These are phyloP conservation scores for Zaprionus vittiger DNA, from an alignment of 1,140 invertebrate species.

Conservation along the genomic window DNA sequence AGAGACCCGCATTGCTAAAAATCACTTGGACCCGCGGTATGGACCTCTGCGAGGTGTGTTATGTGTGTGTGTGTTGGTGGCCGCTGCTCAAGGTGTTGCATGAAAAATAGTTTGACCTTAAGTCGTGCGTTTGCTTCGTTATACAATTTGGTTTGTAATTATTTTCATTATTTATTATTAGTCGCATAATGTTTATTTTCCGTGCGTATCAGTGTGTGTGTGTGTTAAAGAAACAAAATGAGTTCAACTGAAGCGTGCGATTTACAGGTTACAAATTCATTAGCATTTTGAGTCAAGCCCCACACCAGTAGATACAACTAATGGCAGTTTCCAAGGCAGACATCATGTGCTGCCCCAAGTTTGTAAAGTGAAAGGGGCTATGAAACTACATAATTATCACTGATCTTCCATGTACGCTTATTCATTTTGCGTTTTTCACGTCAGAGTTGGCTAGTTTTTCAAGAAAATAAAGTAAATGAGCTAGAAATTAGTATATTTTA, in stretches of 20 bases:
- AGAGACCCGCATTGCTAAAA: slow-evolving; percentile 34
- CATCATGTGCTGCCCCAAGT: not conserved
- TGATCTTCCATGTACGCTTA: not conserved
- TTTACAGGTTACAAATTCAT: slow-evolving; percentile 39
- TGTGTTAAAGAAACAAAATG: slow-evolving; percentile 25
- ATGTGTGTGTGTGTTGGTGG: slow-evolving; percentile 25
- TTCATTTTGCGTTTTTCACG: not conserved
- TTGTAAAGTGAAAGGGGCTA: slow-evolving; percentile 38
- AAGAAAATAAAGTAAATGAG: not conserved
- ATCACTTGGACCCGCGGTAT: slow-evolving; percentile 25
- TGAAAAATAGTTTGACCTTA: slow-evolving; percentile 72
- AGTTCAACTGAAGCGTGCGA: slow-evolving; percentile 26
- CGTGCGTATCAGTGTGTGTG: not conserved
- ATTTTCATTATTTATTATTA: slow-evolving; percentile 65
- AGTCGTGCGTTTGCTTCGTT: slow-evolving; percentile 41
- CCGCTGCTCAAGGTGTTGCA: slow-evolving; percentile 70
- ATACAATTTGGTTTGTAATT: slow-evolving; percentile 62
- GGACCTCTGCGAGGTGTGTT: slow-evolving; percentile 13
- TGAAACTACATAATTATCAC: not conserved
- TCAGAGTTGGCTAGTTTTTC: not conserved
- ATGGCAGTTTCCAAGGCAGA: slow-evolving; percentile 26
- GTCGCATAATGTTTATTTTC: slow-evolving; percentile 45
- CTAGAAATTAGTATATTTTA: not conserved
- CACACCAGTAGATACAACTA: not conserved
- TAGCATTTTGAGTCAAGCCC: slow-evolving; percentile 30